Base-by-base conservation (phyloP, 2,888 invertebrate genomes). In the Eupithecia dodoneata region DNA sequence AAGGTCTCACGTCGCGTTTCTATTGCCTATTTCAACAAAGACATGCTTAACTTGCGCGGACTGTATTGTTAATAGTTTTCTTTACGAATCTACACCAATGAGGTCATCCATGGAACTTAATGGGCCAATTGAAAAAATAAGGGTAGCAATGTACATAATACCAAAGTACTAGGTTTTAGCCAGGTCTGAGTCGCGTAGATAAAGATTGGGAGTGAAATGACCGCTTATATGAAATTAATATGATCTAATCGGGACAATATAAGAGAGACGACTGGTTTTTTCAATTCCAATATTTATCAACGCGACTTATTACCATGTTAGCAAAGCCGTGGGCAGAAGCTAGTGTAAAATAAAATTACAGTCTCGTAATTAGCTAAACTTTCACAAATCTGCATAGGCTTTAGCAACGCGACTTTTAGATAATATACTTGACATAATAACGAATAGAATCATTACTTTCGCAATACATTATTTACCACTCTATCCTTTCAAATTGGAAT, bases 1-100 rank as follows among this genome's bases (percentile, higher is more conserved):
- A 63, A 59, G 18, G 55, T 59, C 18, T 59, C n/a, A 59, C 55
- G 52, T 52, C n/a, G 52, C 52, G 55, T 59, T 59, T 59, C n/a
- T 18, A 59, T 59, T 9, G 55, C 18, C n/a, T 59, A n/a, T 59
- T 55, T n/a, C 9, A 59, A 18, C 18, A n/a, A n/a, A 52, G 2
- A n/a, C 0, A n/a, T 52, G n/a, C 6, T 52, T 15, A n/a, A n/a
- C 52, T 52, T 7, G 15, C n/a, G 7, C 18, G 3, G 18, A 59
- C 18, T 59, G 55, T 59, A 9, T 9, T 59, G n/a, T 55, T 7
- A n/a, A 59, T 18, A 59, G 55, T 59, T 59, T n/a, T 55, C 55
- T 18, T 59, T 59, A 59, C 2, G 18, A 59, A 59, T 18, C 55
- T 59, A 59, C n/a, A 59, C 1, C 55, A 59, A 59, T 59, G 18